phyloP scores from a whole-genome alignment of 2,888 invertebrate species.

The Acanthosoma haemorrhoidale region DNA sequence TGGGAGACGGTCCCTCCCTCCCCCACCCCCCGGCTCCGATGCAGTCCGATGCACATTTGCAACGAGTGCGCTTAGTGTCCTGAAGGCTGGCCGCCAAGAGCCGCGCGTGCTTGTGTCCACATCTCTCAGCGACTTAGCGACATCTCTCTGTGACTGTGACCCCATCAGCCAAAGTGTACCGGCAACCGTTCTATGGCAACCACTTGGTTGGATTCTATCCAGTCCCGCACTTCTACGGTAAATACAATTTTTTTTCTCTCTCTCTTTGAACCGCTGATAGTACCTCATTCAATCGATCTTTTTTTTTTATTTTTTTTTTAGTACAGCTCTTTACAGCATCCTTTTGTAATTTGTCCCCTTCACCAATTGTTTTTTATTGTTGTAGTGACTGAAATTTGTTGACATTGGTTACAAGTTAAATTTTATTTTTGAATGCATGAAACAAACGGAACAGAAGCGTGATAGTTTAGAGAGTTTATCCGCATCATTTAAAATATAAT shows the following conservation, averaged over 20 bases:
- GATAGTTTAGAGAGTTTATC: too few species aligned
- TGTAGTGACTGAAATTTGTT: too few species aligned
- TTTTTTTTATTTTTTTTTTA: too few species aligned
- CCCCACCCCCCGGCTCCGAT: conserved; percentile 27
- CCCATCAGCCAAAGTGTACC: conserved; percentile 14
- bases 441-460: too few species aligned
- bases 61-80: conserved; percentile 34
- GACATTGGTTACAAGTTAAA: too few species aligned
- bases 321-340: too few species aligned
- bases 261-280: too few species aligned
- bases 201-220: conserved; percentile 19
- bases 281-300: too few species aligned
- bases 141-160: background rate
- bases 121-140: background rate
- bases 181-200: conserved; percentile 4
- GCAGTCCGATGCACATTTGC: conserved; percentile 39
- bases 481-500: too few species aligned
- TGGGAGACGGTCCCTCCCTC: conserved; percentile 15
- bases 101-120: background rate
- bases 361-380: too few species aligned
- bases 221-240: conserved; percentile 25
- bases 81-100: background rate
- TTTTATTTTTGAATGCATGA: too few species aligned
- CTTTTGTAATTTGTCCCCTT: too few species aligned
- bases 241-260: conserved; percentile 6